These are phyloP conservation scores for Hemaris fuciformis DNA, from an alignment of 2,888 invertebrate species.

Conservation along the genomic window DNA sequence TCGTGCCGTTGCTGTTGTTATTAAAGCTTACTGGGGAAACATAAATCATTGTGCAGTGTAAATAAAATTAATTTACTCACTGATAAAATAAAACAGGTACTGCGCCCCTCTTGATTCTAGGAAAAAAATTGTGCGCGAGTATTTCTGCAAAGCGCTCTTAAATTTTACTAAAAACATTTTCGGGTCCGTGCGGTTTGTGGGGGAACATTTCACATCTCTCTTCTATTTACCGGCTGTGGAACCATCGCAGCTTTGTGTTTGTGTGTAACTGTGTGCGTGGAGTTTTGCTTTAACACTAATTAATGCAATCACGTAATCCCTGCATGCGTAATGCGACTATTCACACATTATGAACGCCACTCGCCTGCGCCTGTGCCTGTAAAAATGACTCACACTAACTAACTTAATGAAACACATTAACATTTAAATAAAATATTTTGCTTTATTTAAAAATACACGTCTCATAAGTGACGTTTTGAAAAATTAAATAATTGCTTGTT, in stretches of 20 bases:
- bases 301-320: not conserved
- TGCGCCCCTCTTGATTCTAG: conserved; percentile 43
- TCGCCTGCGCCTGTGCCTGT: not conserved
- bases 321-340: not conserved
- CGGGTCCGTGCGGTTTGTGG: conserved; percentile 55
- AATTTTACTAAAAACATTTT: conserved; percentile 65
- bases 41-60: conserved; percentile 20
- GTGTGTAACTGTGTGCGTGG: conserved; percentile 1
- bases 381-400: not conserved
- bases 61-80: conserved; percentile 47
- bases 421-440: not conserved
- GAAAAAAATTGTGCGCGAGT: conserved; percentile 55
- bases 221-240: conserved; percentile 46
- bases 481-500: too few relatives aligned
- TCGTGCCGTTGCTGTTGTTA: not conserved
- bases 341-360: not conserved
- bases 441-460: not conserved
- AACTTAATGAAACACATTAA: not conserved
- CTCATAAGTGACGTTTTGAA: too few relatives aligned
- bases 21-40: not conserved
- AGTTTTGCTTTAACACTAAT: not conserved
- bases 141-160: conserved; percentile 55
- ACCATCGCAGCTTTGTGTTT: conserved; percentile 45
- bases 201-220: conserved; percentile 54
- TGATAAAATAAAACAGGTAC: conserved; percentile 37